Base-by-base conservation (phyloP, 2,113 vertebrate genomes). In the Seriola quinqueradiata region DNA sequence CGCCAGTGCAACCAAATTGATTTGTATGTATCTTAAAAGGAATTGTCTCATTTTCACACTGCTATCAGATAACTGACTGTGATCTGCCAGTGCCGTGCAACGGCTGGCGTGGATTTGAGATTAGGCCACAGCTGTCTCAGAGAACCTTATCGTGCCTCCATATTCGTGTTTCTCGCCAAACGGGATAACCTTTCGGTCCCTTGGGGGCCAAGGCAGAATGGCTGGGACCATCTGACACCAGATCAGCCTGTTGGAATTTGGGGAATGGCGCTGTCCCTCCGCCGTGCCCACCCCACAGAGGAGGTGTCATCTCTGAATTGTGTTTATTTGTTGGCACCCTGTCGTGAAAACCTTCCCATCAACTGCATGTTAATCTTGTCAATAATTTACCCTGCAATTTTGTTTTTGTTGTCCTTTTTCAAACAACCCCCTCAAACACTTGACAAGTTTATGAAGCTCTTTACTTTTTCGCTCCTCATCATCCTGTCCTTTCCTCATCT, bases 321-420 rank as follows among this genome's bases (percentile, higher is more conserved):
- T 96, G 97, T 98, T 98, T 98, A 98, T 99, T 97, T 96, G 96
- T 97, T 97, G 97, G 95, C 97, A 93, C 96, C 96, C 95, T 94
- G 96, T 96, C 92, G 94, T 96, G 95, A 98, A 98, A 97, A 94
- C 81, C 93, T 96, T 94, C 87, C 94, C 95, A 95, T 98, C 96
- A 96, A 94, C 97, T 97, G 95, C 94, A 94, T 96, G 96, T 97
- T 97, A 97, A 97, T 98, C 97, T 96, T 97, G 96, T 97, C 96
- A 95, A 86, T 95, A 89, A 93, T 92, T 95, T 92, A 95, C 73
- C 90, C 88, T 89, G 89, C 66, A 83, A 58, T 93, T 95, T 94
- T 93, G 89, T 90, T 92, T 77, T 83, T 77, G 75, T 74, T 34
- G 58, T 78, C 88, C 90, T 87, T 85, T 91, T 81, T 84, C 70